Base-by-base conservation (phyloP, 2,113 vertebrate genomes). In the Ia io region DNA sequence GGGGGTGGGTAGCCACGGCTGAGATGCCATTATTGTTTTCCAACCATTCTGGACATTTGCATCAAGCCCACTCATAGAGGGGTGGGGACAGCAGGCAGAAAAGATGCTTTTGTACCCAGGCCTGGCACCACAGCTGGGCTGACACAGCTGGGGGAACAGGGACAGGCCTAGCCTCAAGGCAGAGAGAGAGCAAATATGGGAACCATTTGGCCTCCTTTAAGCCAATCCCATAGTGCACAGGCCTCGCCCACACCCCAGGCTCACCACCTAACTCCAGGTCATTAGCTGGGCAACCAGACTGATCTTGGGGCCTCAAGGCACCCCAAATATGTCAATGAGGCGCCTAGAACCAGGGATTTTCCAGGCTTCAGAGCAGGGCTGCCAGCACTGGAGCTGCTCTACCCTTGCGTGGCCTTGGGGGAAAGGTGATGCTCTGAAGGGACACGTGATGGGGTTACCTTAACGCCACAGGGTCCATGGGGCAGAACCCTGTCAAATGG, bases 71-170 rank as follows among this genome's bases (percentile, higher is more conserved):
- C 53, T 95, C 9, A 0, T 28, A 85, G 88, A 91, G 35, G 70
- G 89, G 94, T 8, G 28, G 63, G 40, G 53, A 25, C 22, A 49
- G 85, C 79, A 76, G 91, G 73, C 71, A 90, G 73, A 93, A 40
- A 1, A 96, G 96, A 95, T 76, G 91, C 84, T 94, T 91, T 94
- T 83, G 65, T 96, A 63, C 61, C 56, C 51, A 63, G 88, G 63
- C 84, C 77, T 95, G 86, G 40, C 71, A 91, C 40, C 69, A 82
- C 40, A 53, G 83, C 82, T 56, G 56, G 56, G 67, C 35, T 83
- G 69, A 30, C 63, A 0, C 11, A 2, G 63, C 47, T 92, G 61
- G 82, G 65, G 40, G 30, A 49, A 88, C 77, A 79, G 2, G 1
- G 49, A 53, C 17, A 84, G 88, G 93, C 73, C 47, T 56, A 32